These are phyloP conservation scores for Pollenia labialis DNA, from an alignment of 2,888 invertebrate genomes.

Conservation along the genomic window DNA sequence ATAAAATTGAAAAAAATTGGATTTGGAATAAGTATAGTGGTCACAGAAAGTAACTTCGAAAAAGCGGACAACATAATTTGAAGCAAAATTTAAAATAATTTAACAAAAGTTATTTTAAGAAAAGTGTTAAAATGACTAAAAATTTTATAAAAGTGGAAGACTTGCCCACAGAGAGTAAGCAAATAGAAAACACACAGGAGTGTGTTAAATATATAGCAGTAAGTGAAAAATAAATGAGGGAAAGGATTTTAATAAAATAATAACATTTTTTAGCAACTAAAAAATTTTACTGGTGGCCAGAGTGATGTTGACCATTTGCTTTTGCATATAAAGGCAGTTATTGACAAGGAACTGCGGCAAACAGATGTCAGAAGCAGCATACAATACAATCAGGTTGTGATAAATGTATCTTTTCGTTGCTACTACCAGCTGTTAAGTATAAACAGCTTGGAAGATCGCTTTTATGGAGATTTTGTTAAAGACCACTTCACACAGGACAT, in stretches of 20 bases:
- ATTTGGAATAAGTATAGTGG: too few relatives aligned
- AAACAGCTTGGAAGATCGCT: slow-evolving; percentile 75
- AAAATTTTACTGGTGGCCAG: slow-evolving; percentile 39
- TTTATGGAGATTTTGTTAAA: slow-evolving; percentile 51
- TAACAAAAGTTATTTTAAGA: neutral
- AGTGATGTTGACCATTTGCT: slow-evolving; percentile 67
- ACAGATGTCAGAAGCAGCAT: slow-evolving; percentile 39
- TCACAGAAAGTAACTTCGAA: neutral
- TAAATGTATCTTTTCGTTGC: slow-evolving; percentile 80
- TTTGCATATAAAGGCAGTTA: slow-evolving; percentile 71
- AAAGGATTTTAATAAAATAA: neutral
- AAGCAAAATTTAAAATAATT: neutral
- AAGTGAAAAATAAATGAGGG: neutral
- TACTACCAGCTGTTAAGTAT: slow-evolving; percentile 79
- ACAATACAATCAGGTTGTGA: slow-evolving; percentile 77
- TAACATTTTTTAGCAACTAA: slow-evolving; percentile 55
- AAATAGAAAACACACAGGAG: slow-evolving; percentile 52
- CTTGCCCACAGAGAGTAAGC: slow-evolving; percentile 48
- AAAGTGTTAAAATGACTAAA: slow-evolving; percentile 32
- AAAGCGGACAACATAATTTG: neutral
- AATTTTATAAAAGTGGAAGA: slow-evolving; percentile 28
- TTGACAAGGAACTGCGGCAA: slow-evolving; percentile 62
- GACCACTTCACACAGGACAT: slow-evolving; percentile 24
- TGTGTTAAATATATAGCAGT: slow-evolving; percentile 65
- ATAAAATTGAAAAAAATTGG: neutral